Percentiles rank a stretch among this genome's conserved stretches.
Conservation (phyloP, 2,113 vertebrate species). For the Hydropotes inermis region DNA sequence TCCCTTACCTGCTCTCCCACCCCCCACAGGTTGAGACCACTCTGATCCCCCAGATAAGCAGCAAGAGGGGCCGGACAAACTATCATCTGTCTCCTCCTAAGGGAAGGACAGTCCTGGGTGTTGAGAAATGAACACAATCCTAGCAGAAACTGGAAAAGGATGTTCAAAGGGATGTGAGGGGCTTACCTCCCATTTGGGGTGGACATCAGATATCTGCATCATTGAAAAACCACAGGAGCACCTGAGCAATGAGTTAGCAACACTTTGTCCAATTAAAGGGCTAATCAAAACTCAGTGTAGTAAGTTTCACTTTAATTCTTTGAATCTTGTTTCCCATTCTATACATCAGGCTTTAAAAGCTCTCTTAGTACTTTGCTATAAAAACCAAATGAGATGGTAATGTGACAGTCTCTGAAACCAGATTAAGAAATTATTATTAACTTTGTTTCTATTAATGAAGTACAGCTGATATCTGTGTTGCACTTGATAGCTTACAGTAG, state of each 20-base stretch:
- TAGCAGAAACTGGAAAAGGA: background rate
- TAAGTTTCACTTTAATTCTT: background rate
- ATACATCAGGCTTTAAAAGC: background rate
- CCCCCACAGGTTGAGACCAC: background rate
- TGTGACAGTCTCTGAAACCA: background rate
- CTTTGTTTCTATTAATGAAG: background rate
- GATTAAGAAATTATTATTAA: background rate
- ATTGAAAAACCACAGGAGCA: background rate
- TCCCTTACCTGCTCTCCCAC: background rate
- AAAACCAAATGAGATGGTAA: background rate
- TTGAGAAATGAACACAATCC: background rate
- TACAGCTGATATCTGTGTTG: background rate
- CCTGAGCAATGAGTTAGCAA: background rate
- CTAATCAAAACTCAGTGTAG: background rate
- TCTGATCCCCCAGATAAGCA: background rate
- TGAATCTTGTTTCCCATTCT: background rate
- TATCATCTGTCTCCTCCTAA: background rate
- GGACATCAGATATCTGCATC: background rate
- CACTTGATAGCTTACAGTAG: background rate
- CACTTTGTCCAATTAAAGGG: too few species aligned
- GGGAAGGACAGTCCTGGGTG: background rate
- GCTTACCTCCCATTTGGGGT: background rate
- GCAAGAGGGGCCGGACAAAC: background rate
- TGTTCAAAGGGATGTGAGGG: background rate
- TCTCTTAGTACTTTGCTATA: background rate